phyloP scores from a whole-genome alignment of 2,888 invertebrate genomes.

The Troides helena region DNA sequence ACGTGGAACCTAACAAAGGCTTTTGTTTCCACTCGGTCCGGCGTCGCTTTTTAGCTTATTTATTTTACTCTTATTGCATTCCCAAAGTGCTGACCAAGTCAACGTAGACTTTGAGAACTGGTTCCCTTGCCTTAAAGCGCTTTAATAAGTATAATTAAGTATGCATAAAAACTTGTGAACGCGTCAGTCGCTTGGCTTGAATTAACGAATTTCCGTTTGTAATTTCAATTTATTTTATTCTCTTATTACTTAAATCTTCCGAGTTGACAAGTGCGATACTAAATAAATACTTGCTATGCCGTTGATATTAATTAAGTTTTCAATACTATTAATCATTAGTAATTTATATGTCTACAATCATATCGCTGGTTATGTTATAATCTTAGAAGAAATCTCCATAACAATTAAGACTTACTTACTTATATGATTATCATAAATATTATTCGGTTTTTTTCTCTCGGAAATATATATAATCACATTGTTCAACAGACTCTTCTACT shows the following conservation, averaged over 20 bases:
- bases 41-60: slow-evolving; percentile 57
- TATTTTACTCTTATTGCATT: slow-evolving; percentile 72
- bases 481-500: too few relatives aligned
- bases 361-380: too few relatives aligned
- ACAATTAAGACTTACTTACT: too few relatives aligned
- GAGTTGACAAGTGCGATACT: too few relatives aligned
- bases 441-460: too few relatives aligned
- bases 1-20: slow-evolving; percentile 77
- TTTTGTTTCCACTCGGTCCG: slow-evolving; percentile 65
- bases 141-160: slow-evolving; percentile 27
- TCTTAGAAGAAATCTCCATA: too few relatives aligned
- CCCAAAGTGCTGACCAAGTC: slow-evolving; percentile 67
- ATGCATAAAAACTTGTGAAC: slow-evolving; percentile 21
- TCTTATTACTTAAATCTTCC: not conserved
- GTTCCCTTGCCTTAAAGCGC: slow-evolving; percentile 43
- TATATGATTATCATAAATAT: too few relatives aligned
- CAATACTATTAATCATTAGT: too few relatives aligned
- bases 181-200: slow-evolving; percentile 8
- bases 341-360: too few relatives aligned
- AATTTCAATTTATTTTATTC: not conserved
- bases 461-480: too few relatives aligned
- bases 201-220: slow-evolving; percentile 1
- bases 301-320: too few relatives aligned
- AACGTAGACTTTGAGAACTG: slow-evolving; percentile 58
- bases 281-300: too few relatives aligned